Conservation (phyloP, 2,888 invertebrate species). For the Ochlodes sylvanus region DNA sequence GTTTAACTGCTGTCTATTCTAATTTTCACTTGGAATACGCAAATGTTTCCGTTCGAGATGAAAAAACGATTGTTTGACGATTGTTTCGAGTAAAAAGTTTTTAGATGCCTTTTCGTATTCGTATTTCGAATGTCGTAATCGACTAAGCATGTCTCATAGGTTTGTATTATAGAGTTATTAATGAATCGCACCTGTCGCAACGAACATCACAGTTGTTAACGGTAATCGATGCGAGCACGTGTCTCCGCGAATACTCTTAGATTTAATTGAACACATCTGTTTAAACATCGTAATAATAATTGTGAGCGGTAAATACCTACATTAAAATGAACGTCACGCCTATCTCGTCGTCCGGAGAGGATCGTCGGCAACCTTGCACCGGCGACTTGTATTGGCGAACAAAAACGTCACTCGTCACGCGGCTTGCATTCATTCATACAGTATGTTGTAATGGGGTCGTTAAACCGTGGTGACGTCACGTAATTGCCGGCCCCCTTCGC, state of each 20-base stretch:
- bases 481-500: slow-evolving; percentile 83
- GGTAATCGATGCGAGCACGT: slow-evolving; percentile 7
- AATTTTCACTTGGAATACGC: slow-evolving; percentile 62
- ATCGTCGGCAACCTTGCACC: slow-evolving; percentile 56
- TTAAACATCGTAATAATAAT: slow-evolving; percentile 30
- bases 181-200: neutral
- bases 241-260: slow-evolving; percentile 6
- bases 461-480: slow-evolving; percentile 83
- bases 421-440: slow-evolving; percentile 83
- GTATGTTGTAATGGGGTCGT: slow-evolving; percentile 84
- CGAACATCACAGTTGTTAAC: neutral
- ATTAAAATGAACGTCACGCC: slow-evolving; percentile 39
- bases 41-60: slow-evolving; percentile 48
- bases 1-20: slow-evolving; percentile 65
- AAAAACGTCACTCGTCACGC: slow-evolving; percentile 79
- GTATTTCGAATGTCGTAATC: no score
- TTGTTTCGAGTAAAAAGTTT: neutral
- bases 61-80: neutral
- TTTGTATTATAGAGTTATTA: no score
- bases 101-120: neutral
- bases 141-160: neutral
- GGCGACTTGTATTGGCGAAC: slow-evolving; percentile 58
- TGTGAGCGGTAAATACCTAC: slow-evolving; percentile 23
- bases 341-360: slow-evolving; percentile 33
- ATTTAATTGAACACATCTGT: slow-evolving; percentile 31